Percentiles rank a stretch among this genome's conserved stretches.
Conservation (phyloP, 2,888 invertebrate genomes). For the Mesorhabditis spiculigera region DNA sequence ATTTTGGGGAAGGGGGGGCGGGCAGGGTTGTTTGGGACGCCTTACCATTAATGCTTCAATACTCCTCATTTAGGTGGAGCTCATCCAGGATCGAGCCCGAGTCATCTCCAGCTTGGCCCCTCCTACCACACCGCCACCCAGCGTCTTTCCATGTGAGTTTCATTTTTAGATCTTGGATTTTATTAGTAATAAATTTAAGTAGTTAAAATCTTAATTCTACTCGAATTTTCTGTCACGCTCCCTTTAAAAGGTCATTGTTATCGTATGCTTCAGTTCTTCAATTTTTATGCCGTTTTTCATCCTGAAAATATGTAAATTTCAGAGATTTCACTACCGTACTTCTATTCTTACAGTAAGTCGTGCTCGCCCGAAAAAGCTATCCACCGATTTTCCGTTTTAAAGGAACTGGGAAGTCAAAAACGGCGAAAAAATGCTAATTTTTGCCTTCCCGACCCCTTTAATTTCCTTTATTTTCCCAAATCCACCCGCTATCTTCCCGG, state of each 20-base stretch:
- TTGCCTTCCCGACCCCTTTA: too few species aligned
- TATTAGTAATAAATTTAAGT: background rate
- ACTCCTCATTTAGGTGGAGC: background rate
- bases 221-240: background rate
- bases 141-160: background rate
- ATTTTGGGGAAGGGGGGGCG: background rate
- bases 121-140: background rate
- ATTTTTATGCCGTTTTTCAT: background rate
- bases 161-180: background rate
- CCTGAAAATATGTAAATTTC: too few species aligned
- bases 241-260: too few species aligned
- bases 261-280: too few species aligned
- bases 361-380: too few species aligned
- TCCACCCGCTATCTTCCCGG: too few species aligned
- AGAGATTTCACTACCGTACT: too few species aligned
- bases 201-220: background rate
- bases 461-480: too few species aligned
- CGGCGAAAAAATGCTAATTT: too few species aligned
- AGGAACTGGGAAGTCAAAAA: too few species aligned
- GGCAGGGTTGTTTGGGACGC: background rate
- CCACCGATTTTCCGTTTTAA: too few species aligned
- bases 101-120: background rate
- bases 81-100: background rate
- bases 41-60: background rate
- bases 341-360: too few species aligned